These are phyloP conservation scores for Elephantulus edwardii DNA, from an alignment of 2,113 vertebrate species.

Conservation along the genomic window DNA sequence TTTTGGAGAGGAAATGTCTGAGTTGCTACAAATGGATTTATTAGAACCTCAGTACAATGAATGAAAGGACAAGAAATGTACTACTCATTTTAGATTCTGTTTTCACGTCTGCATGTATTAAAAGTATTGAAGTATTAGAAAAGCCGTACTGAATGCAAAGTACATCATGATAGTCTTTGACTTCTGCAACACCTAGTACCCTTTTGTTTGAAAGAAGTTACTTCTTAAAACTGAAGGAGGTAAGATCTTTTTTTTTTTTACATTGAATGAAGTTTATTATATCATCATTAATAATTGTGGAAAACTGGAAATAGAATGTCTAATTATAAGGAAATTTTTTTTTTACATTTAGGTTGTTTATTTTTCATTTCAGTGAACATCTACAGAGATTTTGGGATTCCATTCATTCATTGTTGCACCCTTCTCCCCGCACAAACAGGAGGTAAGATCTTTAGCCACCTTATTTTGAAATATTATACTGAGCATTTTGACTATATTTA, in stretches of 20 bases:
- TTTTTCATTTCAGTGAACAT: no score
- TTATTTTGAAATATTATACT: conserved; percentile 50
- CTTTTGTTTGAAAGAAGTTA: neutral
- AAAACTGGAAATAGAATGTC: no score
- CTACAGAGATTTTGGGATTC: no score
- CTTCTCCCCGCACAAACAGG: no score
- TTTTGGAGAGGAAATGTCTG: conserved; percentile 39
- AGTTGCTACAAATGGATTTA: neutral
- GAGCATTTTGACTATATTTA: conserved; percentile 73
- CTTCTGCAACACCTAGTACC: neutral
- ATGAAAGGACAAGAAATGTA: conserved; percentile 9
- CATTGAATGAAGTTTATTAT: no score
- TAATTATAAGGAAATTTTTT: no score
- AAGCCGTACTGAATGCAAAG: conserved; percentile 22
- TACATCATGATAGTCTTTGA: neutral
- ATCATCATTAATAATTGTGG: no score
- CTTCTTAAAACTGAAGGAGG: conserved; percentile 53
- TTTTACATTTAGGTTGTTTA: no score
- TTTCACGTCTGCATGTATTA: conserved; percentile 28
- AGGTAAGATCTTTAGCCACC: conserved; percentile 47
- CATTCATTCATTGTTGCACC: no score
- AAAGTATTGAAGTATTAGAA: neutral
- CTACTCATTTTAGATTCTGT: conserved; percentile 3
- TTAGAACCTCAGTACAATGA: neutral
- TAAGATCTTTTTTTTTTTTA: conserved; percentile 40